Base-by-base conservation (phyloP, 2,888 invertebrate species). In the Linnaemya tessellans region DNA sequence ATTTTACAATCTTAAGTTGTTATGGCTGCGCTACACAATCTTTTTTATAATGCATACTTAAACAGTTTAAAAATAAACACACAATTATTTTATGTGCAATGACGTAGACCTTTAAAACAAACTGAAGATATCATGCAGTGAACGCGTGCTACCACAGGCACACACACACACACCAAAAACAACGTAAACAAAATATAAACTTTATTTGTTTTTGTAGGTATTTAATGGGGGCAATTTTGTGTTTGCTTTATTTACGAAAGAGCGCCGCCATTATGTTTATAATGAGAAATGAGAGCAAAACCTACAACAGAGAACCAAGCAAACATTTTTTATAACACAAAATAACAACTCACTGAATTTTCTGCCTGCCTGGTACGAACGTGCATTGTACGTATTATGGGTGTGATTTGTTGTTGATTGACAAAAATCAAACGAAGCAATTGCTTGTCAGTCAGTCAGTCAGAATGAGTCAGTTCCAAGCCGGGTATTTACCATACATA, bases 41-140 rank as follows among this genome's bases (percentile, higher is more conserved):
- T 56, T 25, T 54, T 49, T 58, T 71, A 9, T 46, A 71, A 46
- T 56, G 1, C 1, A 20, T 43, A 46, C 22, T 9, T 25, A 56
- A 25, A 58, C n/a, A 58, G 51, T 78, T 80, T 84, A 84, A 78
- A 84, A 84, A 84, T 81, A 84, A 78, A 78, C 73, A 77, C 25
- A 60, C 25, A 41, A 4, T 46, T 65, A 51, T 81, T 70, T 58
- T 41, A 73, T 67, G 18, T 46, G 22, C 68, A 75, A 85, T 85
- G 85, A 85, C 85, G 85, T 84, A 84, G 82, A 79, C 85, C 79
- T 82, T 82, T 75, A 18, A 82, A 79, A 62, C 65, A 60, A 60
- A 49, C 25, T 68, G 67, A 78, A 78, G 77, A 74, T 78, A 85
- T 79, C 90, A 90, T 90, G 90, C 88, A 89, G 87, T 89, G 87